phyloP scores from a whole-genome alignment of 1,140 invertebrate species.

The Gryllus bimaculatus region DNA sequence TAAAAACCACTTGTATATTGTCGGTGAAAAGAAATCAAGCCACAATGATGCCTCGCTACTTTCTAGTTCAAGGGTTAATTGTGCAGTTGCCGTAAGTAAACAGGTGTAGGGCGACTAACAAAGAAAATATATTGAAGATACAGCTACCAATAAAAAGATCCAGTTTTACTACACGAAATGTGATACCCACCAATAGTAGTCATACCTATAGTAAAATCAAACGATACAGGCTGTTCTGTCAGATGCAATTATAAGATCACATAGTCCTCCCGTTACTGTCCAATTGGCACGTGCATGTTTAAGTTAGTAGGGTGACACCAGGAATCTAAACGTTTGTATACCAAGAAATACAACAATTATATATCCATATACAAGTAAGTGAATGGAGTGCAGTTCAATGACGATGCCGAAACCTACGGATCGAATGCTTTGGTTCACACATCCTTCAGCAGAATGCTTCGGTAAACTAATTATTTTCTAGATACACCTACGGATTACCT shows the following conservation, averaged over 20 bases:
- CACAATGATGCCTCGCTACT: background rate
- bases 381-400: background rate
- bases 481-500: too few relatives aligned
- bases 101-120: background rate
- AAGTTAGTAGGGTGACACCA: background rate
- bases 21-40: background rate
- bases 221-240: background rate
- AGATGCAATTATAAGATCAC: background rate
- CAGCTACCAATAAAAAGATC: background rate
- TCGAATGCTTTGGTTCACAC: too few relatives aligned
- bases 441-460: too few relatives aligned
- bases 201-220: background rate
- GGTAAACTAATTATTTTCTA: too few relatives aligned
- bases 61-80: constrained; percentile 1
- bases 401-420: background rate
- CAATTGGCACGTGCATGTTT: background rate
- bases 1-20: background rate
- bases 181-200: background rate
- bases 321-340: background rate
- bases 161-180: background rate
- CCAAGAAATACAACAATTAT: background rate
- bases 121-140: constrained; percentile 2
- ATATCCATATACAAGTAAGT: background rate
- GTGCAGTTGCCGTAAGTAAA: constrained; percentile 1
- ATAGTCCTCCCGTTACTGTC: background rate